A percentile compares a stretch with the other conserved stretches of the same genome.
These are phyloP conservation scores for Achlya flavicornis DNA, from an alignment of 2,888 invertebrate genomes.

Conservation along the genomic window DNA sequence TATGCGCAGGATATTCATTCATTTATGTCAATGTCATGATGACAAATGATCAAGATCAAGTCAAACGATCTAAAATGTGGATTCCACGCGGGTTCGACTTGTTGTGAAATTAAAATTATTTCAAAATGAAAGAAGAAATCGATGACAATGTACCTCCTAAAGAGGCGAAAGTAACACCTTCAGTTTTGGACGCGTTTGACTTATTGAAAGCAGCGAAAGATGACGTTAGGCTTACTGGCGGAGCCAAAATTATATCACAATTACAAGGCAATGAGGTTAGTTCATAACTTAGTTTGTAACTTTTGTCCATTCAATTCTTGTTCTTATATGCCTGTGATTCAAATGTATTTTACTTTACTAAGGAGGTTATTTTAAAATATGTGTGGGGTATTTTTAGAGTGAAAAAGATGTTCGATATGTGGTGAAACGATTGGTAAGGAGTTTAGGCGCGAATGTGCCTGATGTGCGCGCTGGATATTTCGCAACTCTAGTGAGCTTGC, in stretches of 20 bases:
- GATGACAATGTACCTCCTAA: slow-evolving; percentile 40
- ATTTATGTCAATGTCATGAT: too few species aligned
- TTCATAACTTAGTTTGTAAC: slow-evolving; percentile 23
- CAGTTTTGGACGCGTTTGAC: slow-evolving; percentile 74
- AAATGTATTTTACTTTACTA: too few species aligned
- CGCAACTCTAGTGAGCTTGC: slow-evolving; percentile 85
- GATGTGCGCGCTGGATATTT: slow-evolving; percentile 87
- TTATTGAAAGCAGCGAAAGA: slow-evolving; percentile 66
- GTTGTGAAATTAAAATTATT: slow-evolving; percentile 30
- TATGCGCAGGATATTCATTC: too few species aligned
- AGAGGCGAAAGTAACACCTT: slow-evolving; percentile 57
- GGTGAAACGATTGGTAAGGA: slow-evolving; percentile 87
- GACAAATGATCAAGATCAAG: too few species aligned
- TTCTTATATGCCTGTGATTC: too few species aligned
- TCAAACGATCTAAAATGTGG: slow-evolving; percentile 18
- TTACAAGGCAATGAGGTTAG: slow-evolving; percentile 71
- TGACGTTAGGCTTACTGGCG: slow-evolving; percentile 68
- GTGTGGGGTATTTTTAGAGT: slow-evolving; percentile 69
- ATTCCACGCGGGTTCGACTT: slow-evolving; percentile 49
- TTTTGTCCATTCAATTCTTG: background rate
- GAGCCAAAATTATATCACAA: slow-evolving; percentile 70
- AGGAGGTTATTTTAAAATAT: slow-evolving; percentile 3
- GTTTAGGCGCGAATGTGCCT: slow-evolving; percentile 87
- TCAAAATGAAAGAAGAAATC: slow-evolving; percentile 64
- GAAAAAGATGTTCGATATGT: slow-evolving; percentile 86